A percentile compares a stretch with the other conserved stretches of the same genome.
phyloP scores from a whole-genome alignment of 2,888 invertebrate species.

The Eudasyphora cyanicolor region DNA sequence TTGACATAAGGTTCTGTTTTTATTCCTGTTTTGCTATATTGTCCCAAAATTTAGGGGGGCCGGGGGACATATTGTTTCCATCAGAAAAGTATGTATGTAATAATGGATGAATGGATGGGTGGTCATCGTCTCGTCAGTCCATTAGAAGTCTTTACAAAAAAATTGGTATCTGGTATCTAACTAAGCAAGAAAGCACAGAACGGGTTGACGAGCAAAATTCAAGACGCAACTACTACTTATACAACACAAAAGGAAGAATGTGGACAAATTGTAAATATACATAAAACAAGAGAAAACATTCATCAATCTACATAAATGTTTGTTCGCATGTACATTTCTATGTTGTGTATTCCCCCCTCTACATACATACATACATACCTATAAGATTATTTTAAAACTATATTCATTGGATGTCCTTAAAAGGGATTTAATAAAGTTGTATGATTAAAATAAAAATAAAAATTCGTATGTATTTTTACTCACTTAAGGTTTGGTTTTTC shows the following conservation, averaged over 20 bases:
- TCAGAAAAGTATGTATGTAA: not conserved
- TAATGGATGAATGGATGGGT: too few relatives aligned
- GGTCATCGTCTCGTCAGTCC: too few relatives aligned
- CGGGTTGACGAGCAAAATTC: too few relatives aligned
- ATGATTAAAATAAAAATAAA: slow-evolving; percentile 39
- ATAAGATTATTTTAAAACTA: slow-evolving; percentile 49
- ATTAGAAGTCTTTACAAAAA: not conserved
- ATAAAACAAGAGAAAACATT: not conserved
- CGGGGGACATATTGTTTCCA: not conserved
- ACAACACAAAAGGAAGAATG: not conserved
- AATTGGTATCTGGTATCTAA: too few relatives aligned
- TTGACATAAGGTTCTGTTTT: not conserved
- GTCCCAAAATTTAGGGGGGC: not conserved
- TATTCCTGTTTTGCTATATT: not conserved
- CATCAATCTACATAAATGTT: not conserved
- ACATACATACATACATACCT: slow-evolving; percentile 10
- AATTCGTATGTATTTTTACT: too few relatives aligned
- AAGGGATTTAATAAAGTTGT: slow-evolving; percentile 63
- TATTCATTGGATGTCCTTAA: slow-evolving; percentile 61
- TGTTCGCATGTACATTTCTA: slow-evolving; percentile 29
- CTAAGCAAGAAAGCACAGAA: too few relatives aligned
- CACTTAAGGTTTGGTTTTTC: too few relatives aligned
- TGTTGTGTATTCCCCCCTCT: slow-evolving; percentile 32
- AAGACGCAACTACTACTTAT: too few relatives aligned
- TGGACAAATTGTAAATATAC: slow-evolving; percentile 24